Evolutionary conservation across 1,140 invertebrate genomes (phyloP), one percentile per base, ranked within the genome.

Genomic region (Zaprionus taronus): DNA sequence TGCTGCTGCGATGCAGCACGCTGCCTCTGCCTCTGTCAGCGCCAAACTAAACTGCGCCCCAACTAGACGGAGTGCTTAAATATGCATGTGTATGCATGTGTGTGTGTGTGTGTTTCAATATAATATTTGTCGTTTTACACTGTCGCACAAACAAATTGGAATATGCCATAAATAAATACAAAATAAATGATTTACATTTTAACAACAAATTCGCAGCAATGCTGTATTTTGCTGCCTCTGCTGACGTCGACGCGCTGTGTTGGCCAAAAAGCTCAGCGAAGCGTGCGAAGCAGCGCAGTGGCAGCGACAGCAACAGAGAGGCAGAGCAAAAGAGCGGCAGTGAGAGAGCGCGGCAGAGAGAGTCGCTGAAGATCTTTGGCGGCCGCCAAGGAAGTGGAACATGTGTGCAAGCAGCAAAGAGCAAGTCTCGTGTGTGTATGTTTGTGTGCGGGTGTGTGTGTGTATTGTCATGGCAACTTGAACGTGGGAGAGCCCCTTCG

Each of bases 401-500:
- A 69, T 80, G 69, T 56, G 76, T 60, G 53, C 5, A 26, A 31
- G 67, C 57, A 58, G 31, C 31, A 34, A 34, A 34, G 31, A 34
- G 9, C 9, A 0, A 11, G 31, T 34, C 31, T 11, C 14, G 28
- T 11, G 61, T 62, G 62, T 28, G 15, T 57, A 5, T 28, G 47
- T 58, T 55, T 14, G 41, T 62, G 28, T 47, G 26, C 34, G 24
- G 11, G 4, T 51, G 31, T 55, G 36, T 63, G 53, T 67, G 20
- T 61, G 53, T 58, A 81, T 80, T 77, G 79, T 72, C 69, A 72
- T 72, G 74, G 74, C 72, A 72, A 57, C 70, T 77, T 75, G 80
- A 87, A 87, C 80, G 83, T 83, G 83, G 83, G 84, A 89, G 84
- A 87, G 84, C 81, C 83, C 83, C 83, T 86, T 87, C 67, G 67